Base-by-base conservation (phyloP, 1,140 invertebrate species). In the Orussus abietinus region DNA sequence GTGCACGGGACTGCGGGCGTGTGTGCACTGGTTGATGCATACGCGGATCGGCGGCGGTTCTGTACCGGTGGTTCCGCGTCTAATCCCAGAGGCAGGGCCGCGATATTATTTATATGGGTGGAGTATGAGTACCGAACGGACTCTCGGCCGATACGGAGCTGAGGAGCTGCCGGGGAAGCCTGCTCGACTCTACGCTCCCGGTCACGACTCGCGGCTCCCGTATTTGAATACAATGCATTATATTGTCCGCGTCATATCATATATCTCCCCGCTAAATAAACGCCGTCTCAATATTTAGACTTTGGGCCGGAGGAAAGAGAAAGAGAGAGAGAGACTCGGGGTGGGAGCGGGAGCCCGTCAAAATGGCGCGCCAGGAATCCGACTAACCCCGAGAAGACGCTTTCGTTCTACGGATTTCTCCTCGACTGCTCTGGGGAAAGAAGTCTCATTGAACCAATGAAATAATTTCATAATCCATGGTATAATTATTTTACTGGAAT, bases 161-260 rank as follows among this genome's bases (percentile, higher is more conserved):
- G 25, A 32, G 9, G 26, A 33, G 39, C 41, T 42, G 46, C 40
- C 43, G 46, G 14, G 38, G 46, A 48, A 38, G 35, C 21, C 19
- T 25, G 21, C 33, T 20, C 35, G 40, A 43, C 45, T 53, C 18
- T 47, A 53, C 44, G 64, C 68, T 72, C 57, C 62, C 55, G 69
- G 69, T 73, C 68, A 72, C 68, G 70, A 73, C 53, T 70, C 57
- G 57, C 59, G 59, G 62, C 70, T 71, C 65, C 69, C 42, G 66
- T 72, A 74, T 74, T 72, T 74, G 70, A 74, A 74, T 74, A 74
- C 70, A 74, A 72, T 74, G 70, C 70, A 71, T 71, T 72, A 74
- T 72, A 74, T 74, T 72, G 70, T 73, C 68, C 61, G 58, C 64
- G 63, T 72, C 62, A 73, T 72, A 71, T 72, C 69, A 72, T 73